Percentiles rank a stretch among this genome's conserved stretches.
Evolutionary conservation across 1,140 invertebrate genomes (phyloP).

Genomic region (Drosophila arizonae): DNA sequence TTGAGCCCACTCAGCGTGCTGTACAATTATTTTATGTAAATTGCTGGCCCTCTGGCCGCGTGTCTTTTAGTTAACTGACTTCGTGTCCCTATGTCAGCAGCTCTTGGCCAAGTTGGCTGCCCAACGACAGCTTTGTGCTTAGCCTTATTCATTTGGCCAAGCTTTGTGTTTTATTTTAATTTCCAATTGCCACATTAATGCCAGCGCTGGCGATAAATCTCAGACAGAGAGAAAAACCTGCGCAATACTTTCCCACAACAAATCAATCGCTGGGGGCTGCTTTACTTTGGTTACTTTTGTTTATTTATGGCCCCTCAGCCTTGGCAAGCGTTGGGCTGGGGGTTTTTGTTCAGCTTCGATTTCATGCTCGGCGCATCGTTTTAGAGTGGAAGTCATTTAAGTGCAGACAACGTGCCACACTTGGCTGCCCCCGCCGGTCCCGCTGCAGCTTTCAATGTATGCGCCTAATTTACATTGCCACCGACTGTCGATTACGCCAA

Average conservation of each 20-base stretch:
- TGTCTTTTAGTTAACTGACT: conserved; percentile 23
- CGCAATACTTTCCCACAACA: conserved; percentile 51
- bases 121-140: not conserved
- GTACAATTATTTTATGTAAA: conserved; percentile 69
- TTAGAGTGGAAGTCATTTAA: conserved; percentile 67
- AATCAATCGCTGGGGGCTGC: conserved; percentile 53
- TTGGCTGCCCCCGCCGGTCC: conserved; percentile 34
- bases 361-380: conserved; percentile 27
- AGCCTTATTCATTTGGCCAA: conserved; percentile 12
- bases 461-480: conserved; percentile 76
- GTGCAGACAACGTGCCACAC: conserved; percentile 67
- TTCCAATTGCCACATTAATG: conserved; percentile 43
- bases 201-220: conserved; percentile 42
- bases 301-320: conserved; percentile 40
- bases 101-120: conserved; percentile 26
- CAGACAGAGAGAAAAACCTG: conserved; percentile 17
- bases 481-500: conserved; percentile 61
- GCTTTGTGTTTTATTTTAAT: conserved; percentile 53
- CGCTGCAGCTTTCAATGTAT: conserved; percentile 46
- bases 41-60: conserved; percentile 34
- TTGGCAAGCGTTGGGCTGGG: conserved; percentile 4
- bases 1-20: conserved; percentile 27
- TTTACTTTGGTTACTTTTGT: conserved; percentile 47
- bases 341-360: conserved; percentile 33
- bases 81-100: conserved; percentile 34